Evolutionary conservation across 2,888 invertebrate species (phyloP), one percentile per base, ranked within the genome.

Genomic region (Lasioglossum figueresi): DNA sequence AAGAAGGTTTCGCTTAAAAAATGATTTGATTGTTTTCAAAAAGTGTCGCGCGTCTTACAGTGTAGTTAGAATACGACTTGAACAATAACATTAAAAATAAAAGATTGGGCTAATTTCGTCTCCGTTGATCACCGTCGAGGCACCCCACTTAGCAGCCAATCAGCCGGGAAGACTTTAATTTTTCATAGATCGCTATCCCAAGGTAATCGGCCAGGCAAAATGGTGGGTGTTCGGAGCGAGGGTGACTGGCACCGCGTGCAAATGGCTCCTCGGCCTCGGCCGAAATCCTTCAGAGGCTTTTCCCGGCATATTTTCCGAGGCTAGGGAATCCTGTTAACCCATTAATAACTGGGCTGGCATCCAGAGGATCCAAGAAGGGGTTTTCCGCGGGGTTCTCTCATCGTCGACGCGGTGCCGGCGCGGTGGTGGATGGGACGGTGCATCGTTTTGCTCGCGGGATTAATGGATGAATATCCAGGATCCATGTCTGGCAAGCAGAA

Each of bases 311-410:
- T 93, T 93, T 93, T 92, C 92, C 92, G 87, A 91, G 88, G 91
- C 89, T 89, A 90, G 93, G 92, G 93, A 94, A 93, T 93, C 93
- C 93, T 91, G 93, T 93, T 93, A 93, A 93, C 92, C 93, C 93
- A 93, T 93, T 94, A 93, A 93, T 93, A 93, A 93, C 91, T 89
- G 91, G 89, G 89, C 89, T 80, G 85, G 82, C 83, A 83, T 79
- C 82, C 80, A 48, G 76, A 83, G 76, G 84, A 83, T 66, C 82
- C 83, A 86, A 88, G 83, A 79, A 90, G 89, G 88, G 56, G n/a
- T 56, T 56, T 82, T 89, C 87, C 79, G 81, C 78, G 74, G 34
- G 52, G 56, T 70, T 56, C 56, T 78, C 70, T 86, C 75, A 81
- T 77, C 79, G 86, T 83, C 75, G 84, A 63, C 79, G 83, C 5